A percentile compares a stretch with the other conserved stretches of the same genome.
Conservation (phyloP, 2,797 vertebrate species). For the Ficedula albicollis region DNA sequence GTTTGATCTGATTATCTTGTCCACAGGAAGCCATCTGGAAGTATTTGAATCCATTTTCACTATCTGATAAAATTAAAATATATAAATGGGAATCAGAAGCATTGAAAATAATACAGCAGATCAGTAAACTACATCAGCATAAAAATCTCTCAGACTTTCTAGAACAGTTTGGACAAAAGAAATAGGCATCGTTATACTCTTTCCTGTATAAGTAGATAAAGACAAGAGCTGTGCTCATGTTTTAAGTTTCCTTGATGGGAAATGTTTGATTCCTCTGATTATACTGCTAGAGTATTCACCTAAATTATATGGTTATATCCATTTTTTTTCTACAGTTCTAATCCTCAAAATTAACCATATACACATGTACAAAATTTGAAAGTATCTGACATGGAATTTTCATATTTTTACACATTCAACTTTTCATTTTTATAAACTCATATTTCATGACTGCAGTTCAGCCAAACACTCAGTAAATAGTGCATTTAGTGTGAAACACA, state of each 20-base stretch:
- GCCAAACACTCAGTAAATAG: not conserved
- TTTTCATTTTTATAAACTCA: not conserved
- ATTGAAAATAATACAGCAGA: not conserved
- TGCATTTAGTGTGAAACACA: not conserved
- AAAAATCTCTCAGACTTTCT: not conserved
- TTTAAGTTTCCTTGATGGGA: not conserved
- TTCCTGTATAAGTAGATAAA: not conserved
- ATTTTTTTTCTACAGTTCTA: not conserved
- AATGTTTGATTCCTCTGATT: not conserved
- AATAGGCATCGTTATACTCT: not conserved
- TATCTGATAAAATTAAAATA: constrained; percentile 67
- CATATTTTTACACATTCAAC: not conserved
- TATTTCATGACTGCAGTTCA: not conserved
- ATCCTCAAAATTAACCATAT: not conserved
- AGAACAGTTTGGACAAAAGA: not conserved
- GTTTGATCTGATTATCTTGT: constrained; percentile 86
- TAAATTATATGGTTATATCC: not conserved
- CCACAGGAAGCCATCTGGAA: constrained; percentile 88
- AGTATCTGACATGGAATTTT: not conserved
- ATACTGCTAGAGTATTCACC: not conserved
- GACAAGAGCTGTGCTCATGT: not conserved
- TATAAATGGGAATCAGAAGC: constrained; percentile 8
- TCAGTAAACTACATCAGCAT: not conserved
- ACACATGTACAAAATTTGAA: not conserved
- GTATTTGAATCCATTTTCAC: constrained; percentile 64